These are phyloP conservation scores for Margarornis squamiger DNA, from an alignment of 2,797 vertebrate genomes.

Conservation along the genomic window DNA sequence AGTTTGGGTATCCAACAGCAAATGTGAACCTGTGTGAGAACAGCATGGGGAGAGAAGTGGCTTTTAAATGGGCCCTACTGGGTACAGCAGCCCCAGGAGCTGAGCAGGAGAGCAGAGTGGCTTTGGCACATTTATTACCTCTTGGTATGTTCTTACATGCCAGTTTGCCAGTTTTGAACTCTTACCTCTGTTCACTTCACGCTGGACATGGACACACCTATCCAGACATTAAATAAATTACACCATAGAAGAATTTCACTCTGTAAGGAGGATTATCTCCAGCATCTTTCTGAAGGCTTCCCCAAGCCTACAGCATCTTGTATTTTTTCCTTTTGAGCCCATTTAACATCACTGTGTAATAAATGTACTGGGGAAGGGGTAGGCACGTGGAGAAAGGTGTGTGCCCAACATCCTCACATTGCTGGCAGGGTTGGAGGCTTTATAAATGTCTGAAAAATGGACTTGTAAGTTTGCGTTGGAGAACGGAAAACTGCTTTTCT, in stretches of 20 bases:
- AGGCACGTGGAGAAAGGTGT: not conserved
- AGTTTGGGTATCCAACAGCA: not conserved
- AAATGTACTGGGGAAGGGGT: not conserved
- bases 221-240: not conserved
- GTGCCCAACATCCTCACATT: not conserved
- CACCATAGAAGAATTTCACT: not conserved
- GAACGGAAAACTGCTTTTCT: not conserved
- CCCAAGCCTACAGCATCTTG: not conserved
- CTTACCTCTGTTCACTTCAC: not conserved
- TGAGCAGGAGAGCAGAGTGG: not conserved
- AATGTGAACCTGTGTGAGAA: no score
- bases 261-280: not conserved
- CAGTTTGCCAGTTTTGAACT: not conserved
- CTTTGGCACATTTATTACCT: not conserved
- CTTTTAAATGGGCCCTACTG: not conserved
- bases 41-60: not conserved
- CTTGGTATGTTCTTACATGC: not conserved
- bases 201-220: not conserved
- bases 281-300: not conserved
- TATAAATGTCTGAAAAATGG: not conserved
- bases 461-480: not conserved
- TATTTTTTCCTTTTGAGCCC: not conserved
- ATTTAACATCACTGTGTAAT: not conserved
- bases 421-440: not conserved
- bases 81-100: not conserved